Evolutionary conservation across 2,888 invertebrate genomes (phyloP), one percentile per base, ranked within the genome.

Genomic region (Steinernema scapterisci): DNA sequence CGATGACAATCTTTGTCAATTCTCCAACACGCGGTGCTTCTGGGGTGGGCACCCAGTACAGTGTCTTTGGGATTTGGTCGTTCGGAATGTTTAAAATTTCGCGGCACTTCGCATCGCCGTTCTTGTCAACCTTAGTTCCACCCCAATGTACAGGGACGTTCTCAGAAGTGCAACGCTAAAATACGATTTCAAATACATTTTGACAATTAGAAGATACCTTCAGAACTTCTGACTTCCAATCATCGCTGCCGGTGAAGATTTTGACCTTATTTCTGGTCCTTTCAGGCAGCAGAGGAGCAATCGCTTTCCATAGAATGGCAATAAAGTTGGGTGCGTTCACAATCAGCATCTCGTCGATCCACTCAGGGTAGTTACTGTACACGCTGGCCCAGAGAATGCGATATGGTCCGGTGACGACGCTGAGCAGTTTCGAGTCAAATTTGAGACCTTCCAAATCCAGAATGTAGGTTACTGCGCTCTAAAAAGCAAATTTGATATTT

Each of bases 311-410:
- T 16, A 84, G 16, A 7, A 84, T 70, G 7, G 80, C 73, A 77
- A 83, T 83, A 72, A 83, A 84, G 23, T 79, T 79, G 9, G 84
- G 83, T 1, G 80, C 81, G 74, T 84, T 84, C 52, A 84, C 79
- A 3, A 83, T 73, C n/a, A 81, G 73, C 63, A 81, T 73, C n/a
- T 79, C 77, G 51, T 75, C 77, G 70, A 84, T 81, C 83, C 82
- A 82, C 74, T 84, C 84, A 2, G 84, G 84, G 72, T 82, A 84
- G 44, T 83, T 83, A 0, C 80, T 81, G 75, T 82, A 82, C 5
- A 83, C 82, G 0, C 79, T 78, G 13, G 81, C 82, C 84, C 84
- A 84, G 6, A 84, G 77, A 21, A 83, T 82, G 11, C 83, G 77
- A 73, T 83, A 83, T 5, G 84, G 84, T 48, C 84, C 80, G 7